Evolutionary conservation across 2,888 invertebrate genomes (phyloP), one percentile per base, ranked within the genome.

Genomic region (Dione juno): DNA sequence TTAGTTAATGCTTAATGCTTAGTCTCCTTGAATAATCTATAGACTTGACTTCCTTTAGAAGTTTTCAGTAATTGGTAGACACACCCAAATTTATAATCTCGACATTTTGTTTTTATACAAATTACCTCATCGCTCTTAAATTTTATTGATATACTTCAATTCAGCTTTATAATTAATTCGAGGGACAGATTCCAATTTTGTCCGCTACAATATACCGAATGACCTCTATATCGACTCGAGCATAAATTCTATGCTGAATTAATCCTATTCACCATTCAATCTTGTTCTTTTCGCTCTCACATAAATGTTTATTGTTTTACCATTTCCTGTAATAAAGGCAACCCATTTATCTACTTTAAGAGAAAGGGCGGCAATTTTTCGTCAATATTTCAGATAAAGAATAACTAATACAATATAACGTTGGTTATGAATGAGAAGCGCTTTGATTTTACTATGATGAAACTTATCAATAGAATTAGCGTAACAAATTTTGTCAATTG

Each of bases 1-100:
- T 28, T 80, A 79, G 82, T 80, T 76, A 74, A 83, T 81, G 67
- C 67, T 74, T 69, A 76, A 68, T 1, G 76, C 61, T n/a, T n/a
- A n/a, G n/a, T n/a, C n/a, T 70, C 76, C 76, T 76, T 75, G 57
- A 54, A 59, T 70, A 10, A 0, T 45, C 28, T 11, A 43, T 59
- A 10, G 28, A 28, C 8, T n/a, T 9, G 6, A 59, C 28, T 21
- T 59, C 61, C 61, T 61, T 28, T 59, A 28, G n/a, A 28, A 43
- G n/a, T 13, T 59, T 41, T 59, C 19, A 41, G 14, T 14, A 1
- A 8, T 21, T 41, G 21, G 5, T 10, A 28, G 10, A 14, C 3
- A 43, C 8, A 14, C 43, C 43, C 21, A n/a, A 28, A 43, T 28
- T 16, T 37, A 10, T 37, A 50, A 6, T 14, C 14, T 41, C 14